Base-by-base conservation (phyloP, 2,888 invertebrate genomes). In the Lymantria dispar region DNA sequence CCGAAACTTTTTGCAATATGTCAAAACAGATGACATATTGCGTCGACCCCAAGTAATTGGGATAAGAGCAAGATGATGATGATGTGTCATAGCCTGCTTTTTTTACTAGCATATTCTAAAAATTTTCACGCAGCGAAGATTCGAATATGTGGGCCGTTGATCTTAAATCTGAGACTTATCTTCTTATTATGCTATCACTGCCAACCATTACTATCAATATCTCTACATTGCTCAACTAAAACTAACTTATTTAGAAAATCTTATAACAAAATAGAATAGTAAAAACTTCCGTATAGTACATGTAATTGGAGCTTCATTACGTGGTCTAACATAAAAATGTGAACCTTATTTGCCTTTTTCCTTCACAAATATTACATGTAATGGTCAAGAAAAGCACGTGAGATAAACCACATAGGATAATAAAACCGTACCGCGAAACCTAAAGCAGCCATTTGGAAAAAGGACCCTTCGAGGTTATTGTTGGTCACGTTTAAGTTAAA, bases 351-450 rank as follows among this genome's bases (percentile, higher is more conserved):
- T 37, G n/a, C 33, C 36, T 42, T 48, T 52, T 43, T 1, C 29
- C 14, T 13, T 7, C 31, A 8, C 8, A 8, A 8, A 3, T 13
- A 43, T 5, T 11, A 46, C 38, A 38, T 39, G 39, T 38, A 50
- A 43, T 47, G 22, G 5, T 52, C n/a, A 44, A 52, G 41, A 48
- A 52, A 63, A 56, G 54, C 52, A 40, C 12, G 40, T 39, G 39
- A 45, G 31, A 45, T 49, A 56, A 13, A 42, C 31, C 47, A 53
- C 50, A 44, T 45, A 14, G 11, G n/a, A 51, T 49, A 50, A n/a
- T 63, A 56, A 38, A 56, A n/a, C 39, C 3, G 45, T 51, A 41
- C 58, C 56, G 60, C 60, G 54, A 39, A 50, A 43, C 13, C 40
- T 43, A 38, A n/a, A 38, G 12, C 12, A 38, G 12, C 38, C 38